Evolutionary conservation across 2,888 invertebrate species (phyloP).

Genomic region (Biston stratarius): DNA sequence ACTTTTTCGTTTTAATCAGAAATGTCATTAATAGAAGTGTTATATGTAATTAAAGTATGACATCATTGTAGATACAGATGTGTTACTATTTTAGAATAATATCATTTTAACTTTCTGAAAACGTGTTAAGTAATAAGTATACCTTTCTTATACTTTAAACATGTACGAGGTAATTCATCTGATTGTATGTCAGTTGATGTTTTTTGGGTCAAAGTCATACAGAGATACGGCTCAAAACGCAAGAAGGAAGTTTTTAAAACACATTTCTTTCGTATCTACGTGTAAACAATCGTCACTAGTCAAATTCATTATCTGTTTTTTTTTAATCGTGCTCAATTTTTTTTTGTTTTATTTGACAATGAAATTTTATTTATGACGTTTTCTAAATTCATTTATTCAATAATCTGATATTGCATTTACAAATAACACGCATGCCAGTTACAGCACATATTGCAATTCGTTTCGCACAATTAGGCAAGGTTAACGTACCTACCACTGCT

Average conservation of each 20-base stretch:
- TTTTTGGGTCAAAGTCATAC: constrained; percentile 23
- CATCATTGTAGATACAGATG: constrained; percentile 5
- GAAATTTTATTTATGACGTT: not conserved
- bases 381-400: constrained; percentile 18
- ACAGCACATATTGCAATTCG: constrained; percentile 43
- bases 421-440: constrained; percentile 38
- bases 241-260: not conserved
- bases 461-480: constrained; percentile 46
- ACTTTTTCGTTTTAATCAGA: not conserved
- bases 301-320: not conserved
- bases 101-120: constrained; percentile 1
- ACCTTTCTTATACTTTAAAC: not conserved
- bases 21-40: not conserved
- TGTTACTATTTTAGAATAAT: not conserved
- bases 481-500: constrained; percentile 40
- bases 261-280: constrained; percentile 1
- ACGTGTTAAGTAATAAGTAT: constrained; percentile 4
- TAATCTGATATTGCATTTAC: constrained; percentile 38
- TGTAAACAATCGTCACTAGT: not conserved
- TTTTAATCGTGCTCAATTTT: not conserved
- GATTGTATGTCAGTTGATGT: constrained; percentile 12
- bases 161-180: constrained; percentile 4
- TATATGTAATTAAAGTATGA: not conserved
- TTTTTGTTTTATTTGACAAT: not conserved
- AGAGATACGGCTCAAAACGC: constrained; percentile 9